These are phyloP conservation scores for Drosophila paulistorum DNA, from an alignment of 1,140 invertebrate species.

Conservation along the genomic window DNA sequence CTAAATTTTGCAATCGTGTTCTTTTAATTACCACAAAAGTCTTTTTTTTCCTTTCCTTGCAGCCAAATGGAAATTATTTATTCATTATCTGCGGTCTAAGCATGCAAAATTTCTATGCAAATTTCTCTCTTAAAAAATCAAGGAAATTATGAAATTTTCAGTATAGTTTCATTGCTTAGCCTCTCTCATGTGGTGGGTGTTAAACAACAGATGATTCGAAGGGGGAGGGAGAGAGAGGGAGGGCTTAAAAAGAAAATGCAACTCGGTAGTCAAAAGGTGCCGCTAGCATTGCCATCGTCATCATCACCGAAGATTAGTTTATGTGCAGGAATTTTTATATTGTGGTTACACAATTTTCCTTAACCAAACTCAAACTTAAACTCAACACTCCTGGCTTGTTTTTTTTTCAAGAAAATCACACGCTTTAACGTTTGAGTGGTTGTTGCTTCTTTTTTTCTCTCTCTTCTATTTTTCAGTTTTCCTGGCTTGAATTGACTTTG, in stretches of 20 bases:
- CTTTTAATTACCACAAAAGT: conserved; percentile 68
- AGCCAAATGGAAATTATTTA: conserved; percentile 39
- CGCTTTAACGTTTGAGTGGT: conserved; percentile 64
- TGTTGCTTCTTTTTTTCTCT: conserved; percentile 26
- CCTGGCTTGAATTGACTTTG: conserved; percentile 20
- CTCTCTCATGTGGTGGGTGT: conserved; percentile 31
- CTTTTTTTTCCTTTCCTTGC: conserved; percentile 54
- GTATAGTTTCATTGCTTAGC: conserved; percentile 56
- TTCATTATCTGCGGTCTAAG: conserved; percentile 8
- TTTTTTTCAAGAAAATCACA: conserved; percentile 59
- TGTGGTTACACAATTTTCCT: conserved; percentile 74
- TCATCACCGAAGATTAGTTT: conserved; percentile 69
- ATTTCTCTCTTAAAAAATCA: conserved; percentile 10
- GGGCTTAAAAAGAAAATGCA: conserved; percentile 16
- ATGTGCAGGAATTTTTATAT: conserved; percentile 78
- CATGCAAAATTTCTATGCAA: conserved; percentile 59
- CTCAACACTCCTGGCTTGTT: background rate
- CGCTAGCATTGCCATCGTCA: conserved; percentile 48
- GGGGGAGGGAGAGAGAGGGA: background rate
- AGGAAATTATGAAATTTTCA: conserved; percentile 63
- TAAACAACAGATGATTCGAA: background rate
- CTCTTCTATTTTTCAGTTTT: conserved; percentile 13
- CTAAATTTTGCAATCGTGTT: conserved; percentile 59
- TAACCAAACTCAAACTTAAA: conserved; percentile 1
- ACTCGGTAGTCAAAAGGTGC: conserved; percentile 20